Evolutionary conservation across 2,888 invertebrate genomes (phyloP), one percentile per base, ranked within the genome.

Genomic region (Cancer borealis): DNA sequence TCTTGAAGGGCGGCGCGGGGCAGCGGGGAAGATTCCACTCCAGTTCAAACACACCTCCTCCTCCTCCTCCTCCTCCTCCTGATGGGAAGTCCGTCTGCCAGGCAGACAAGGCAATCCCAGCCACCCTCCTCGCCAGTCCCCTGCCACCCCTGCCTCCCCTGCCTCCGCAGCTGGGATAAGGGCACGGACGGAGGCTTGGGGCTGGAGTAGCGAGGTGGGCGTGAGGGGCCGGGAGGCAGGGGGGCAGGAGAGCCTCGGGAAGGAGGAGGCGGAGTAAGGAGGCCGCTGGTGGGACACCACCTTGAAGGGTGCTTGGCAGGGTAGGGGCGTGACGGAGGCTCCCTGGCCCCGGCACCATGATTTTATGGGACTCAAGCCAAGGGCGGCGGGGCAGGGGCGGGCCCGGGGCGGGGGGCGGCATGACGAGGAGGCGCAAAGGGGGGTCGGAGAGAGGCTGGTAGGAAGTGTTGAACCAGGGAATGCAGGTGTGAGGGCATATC

Each of bases 31-130:
- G 21, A 66, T 66, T 66, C 66, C 66, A 66, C 66, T 21, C 21
- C 17, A n/a, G 66, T 66, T 66, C 66, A 66, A n/a, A 21, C 66
- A 66, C 66, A 66, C 21, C 66, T 66, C n/a, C n/a, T 66, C 54
- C 54, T 54, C 54, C 54, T 54, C 54, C 54, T 54, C 54, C 54
- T 66, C 66, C 66, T 21, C 66, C 66, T 66, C 4, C 21, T 66
- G 66, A 66, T 21, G n/a, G 66, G 66, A 66, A 66, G 66, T 66
- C n/a, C n/a, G 66, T 66, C n/a, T n/a, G 66, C n/a, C 66, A 66
- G 21, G 66, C 66, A 66, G 66, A n/a, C 66, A 66, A 5, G 66
- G 66, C 21, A 66, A 39, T 8, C 66, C n/a, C 66, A n/a, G 17
- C 66, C 5, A 17, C 54, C 54, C 54, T 17, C 54, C 54, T 2